Evolutionary conservation across 2,113 vertebrate genomes (phyloP), one percentile per base, ranked within the genome.

Genomic region (Euleptes europaea): DNA sequence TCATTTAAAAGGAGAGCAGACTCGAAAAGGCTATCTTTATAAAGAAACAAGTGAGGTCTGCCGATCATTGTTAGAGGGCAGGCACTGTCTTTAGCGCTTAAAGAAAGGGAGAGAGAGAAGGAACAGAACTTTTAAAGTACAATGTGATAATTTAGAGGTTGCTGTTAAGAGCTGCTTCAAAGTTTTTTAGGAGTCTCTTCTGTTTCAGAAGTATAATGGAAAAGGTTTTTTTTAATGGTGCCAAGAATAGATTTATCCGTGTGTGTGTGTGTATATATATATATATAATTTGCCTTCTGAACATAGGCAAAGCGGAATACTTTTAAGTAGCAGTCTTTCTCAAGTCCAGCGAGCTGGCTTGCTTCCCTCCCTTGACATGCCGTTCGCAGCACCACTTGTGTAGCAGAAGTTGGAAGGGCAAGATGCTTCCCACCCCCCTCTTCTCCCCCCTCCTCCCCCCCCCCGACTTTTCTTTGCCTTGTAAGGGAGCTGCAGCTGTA

Each of bases 1-100:
- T 97, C 96, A 97, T 97, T 96, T 96, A 97, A 97, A 97, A 97
- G 94, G 95, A 95, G 96, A 94, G 95, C 95, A 95, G 94, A 93
- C 94, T 97, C 95, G 96, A 96, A 96, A 97, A 95, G 96, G 96
- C 96, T 96, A 96, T 96, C 95, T 97, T 96, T 95, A 95, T 95
- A 97, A 97, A 96, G 96, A 96, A 96, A 95, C 96, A 96, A 97
- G 95, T 95, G 95, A 96, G 96, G 95, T 96, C 96, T 96, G 92
- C 96, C 93, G 95, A 97, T 96, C 95, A 96, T 96, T 96, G 95
- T 96, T 96, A 96, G 95, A 96, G 96, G 96, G 93, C 96, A 97
- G 96, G 93, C 96, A 96, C 94, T 92, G 93, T 94, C 93, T 96
- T 96, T 94, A 90, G 66, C 49, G 28, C 28, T 51, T 63, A 10